Evolutionary conservation across 2,113 vertebrate species (phyloP), one percentile per base, ranked within the genome.

Genomic region (Onychostruthus taczanowskii): DNA sequence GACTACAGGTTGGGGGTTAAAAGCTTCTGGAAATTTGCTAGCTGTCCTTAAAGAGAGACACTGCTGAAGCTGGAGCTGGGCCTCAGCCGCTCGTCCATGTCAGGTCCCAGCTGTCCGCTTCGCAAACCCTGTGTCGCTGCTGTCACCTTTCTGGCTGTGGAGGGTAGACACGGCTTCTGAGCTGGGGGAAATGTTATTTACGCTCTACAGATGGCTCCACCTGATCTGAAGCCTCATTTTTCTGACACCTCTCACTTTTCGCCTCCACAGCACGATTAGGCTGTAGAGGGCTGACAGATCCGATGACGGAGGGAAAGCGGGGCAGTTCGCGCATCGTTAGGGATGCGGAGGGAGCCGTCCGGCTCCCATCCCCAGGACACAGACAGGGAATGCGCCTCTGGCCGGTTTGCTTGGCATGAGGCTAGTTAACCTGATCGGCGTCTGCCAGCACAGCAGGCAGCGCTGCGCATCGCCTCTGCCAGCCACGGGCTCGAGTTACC

Each of bases 181-280:
- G 68, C 64, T 3, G n/a, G n/a, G 35, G 47, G 17, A 47, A 35
- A 72, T 11, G 81, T 64, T 84, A 56, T 91, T 89, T 87, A 64
- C 63, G 24, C 69, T n/a, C 4, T 30, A 10, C 69, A 35, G 50
- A 81, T 28, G 78, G 62, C 66, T 89, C 78, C 87, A 89, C 47
- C 44, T 79, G 93, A 84, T 82, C 69, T 6, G 75, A 80, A 73
- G 90, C 87, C 44, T 95, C 87, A 1, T 82, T 95, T 94, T 92
- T 81, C 94, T 52, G 89, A 79, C 91, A 62, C 92, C 47, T 95
- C 84, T 96, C 90, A 72, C 79, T 93, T 95, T 89, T 95, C 82
- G 68, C 82, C 79, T 87, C 72, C 74, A 7, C 91, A 95, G 86
- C 86, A 84, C 0, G 78, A 89, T 76, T 7, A 56, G 87, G 90